A percentile compares a stretch with the other conserved stretches of the same genome.
Conservation (phyloP, 92 coral and sea anemone genomes). For the Paragorgia papillata region DNA sequence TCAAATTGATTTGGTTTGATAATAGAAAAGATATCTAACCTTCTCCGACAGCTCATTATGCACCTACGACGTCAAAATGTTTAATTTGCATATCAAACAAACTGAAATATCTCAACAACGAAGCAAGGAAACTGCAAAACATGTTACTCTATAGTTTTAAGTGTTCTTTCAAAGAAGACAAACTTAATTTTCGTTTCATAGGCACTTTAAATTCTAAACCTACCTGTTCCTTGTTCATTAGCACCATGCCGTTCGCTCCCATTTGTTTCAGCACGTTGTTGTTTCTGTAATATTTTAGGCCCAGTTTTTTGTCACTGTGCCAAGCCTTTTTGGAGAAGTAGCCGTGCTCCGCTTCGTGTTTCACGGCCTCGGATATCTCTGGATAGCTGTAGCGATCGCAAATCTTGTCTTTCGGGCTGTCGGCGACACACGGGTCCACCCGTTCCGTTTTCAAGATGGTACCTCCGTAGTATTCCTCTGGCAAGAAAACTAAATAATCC, state of each 20-base stretch:
- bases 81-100: too few relatives aligned
- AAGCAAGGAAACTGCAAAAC: too few relatives aligned
- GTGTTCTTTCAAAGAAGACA: too few relatives aligned
- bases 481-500: slow-evolving; percentile 89
- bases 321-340: slow-evolving; percentile 44
- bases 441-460: slow-evolving; percentile 59
- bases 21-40: too few relatives aligned
- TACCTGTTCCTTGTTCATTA: slow-evolving; percentile 34
- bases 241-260: slow-evolving; percentile 11
- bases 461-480: slow-evolving; percentile 83
- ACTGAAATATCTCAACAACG: too few relatives aligned
- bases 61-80: too few relatives aligned
- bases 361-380: slow-evolving; percentile 58
- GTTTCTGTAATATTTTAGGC: slow-evolving; percentile 23
- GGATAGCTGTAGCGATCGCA: slow-evolving; percentile 72
- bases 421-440: slow-evolving; percentile 70
- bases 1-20: too few relatives aligned
- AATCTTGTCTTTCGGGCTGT: slow-evolving; percentile 41
- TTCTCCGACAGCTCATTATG: too few relatives aligned
- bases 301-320: slow-evolving; percentile 12
- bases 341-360: slow-evolving; percentile 78
- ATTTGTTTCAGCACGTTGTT: slow-evolving; percentile 4
- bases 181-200: too few relatives aligned
- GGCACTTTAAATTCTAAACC: too few relatives aligned
- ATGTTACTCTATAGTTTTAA: too few relatives aligned